Conservation (phyloP, 2,797 vertebrate species). For the Rhynchotus rufescens region DNA sequence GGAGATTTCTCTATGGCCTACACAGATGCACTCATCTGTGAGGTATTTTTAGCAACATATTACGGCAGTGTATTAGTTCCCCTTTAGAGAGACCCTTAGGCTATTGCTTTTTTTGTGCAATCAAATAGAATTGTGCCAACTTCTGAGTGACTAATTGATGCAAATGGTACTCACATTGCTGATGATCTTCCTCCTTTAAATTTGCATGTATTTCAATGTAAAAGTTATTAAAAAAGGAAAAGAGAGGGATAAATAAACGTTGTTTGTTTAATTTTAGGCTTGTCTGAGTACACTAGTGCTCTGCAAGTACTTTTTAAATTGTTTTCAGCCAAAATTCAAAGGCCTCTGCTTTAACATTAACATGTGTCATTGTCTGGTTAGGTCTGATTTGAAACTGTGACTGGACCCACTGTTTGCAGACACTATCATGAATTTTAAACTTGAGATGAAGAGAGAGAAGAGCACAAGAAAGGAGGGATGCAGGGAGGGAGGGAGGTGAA, state of each 20-base stretch:
- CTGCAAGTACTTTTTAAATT: background rate
- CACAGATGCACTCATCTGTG: background rate
- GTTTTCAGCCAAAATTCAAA: background rate
- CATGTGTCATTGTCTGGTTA: background rate
- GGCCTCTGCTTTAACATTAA: background rate
- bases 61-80: background rate
- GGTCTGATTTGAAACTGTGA: background rate
- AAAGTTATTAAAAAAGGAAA: background rate
- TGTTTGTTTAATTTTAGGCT: background rate
- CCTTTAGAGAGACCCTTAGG: background rate
- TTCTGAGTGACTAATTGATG: conserved; percentile 50
- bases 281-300: background rate
- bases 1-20: background rate
- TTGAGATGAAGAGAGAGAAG: background rate
- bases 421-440: background rate
- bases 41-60: conserved; percentile 9
- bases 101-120: conserved; percentile 17
- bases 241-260: conserved; percentile 28
- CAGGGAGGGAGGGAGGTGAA: background rate
- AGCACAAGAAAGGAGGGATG: fast-evolving
- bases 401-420: background rate
- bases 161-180: conserved; percentile 30
- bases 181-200: conserved; percentile 39
- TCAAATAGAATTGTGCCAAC: conserved; percentile 32
- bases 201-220: background rate